phyloP scores from a whole-genome alignment of 2,888 invertebrate genomes.

The Philonicus albiceps region DNA sequence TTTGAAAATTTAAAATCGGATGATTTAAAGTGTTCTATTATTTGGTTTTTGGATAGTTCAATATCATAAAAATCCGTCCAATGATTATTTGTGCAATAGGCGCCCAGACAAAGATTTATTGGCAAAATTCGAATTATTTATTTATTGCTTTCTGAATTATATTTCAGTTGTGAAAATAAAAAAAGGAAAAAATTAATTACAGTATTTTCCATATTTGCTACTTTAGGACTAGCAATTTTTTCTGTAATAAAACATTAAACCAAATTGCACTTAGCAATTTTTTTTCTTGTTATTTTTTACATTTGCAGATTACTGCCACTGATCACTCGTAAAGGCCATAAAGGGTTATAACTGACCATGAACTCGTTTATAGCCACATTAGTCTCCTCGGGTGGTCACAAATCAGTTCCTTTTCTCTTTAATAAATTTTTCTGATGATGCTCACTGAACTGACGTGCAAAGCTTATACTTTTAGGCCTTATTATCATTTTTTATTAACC shows the following conservation, averaged over 20 bases:
- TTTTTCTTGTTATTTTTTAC: background rate
- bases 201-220: background rate
- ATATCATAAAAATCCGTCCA: too few relatives aligned
- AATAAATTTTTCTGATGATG: background rate
- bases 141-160: background rate
- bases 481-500: background rate
- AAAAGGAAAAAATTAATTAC: background rate
- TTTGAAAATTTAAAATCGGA: too few relatives aligned
- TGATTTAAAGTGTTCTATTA: too few relatives aligned
- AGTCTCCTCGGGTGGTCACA: background rate
- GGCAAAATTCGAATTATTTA: background rate
- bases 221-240: too few relatives aligned
- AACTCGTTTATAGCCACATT: background rate
- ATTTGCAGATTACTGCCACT: background rate
- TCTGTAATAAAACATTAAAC: background rate
- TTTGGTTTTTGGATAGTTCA: too few relatives aligned
- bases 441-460: background rate
- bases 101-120: too few relatives aligned
- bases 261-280: background rate
- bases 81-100: too few relatives aligned
- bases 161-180: too few relatives aligned
- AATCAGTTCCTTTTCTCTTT: background rate
- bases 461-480: background rate
- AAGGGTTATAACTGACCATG: background rate
- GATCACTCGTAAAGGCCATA: background rate